Conservation (phyloP, 1,140 invertebrate genomes). For the Zaprionus ghesquierei region DNA sequence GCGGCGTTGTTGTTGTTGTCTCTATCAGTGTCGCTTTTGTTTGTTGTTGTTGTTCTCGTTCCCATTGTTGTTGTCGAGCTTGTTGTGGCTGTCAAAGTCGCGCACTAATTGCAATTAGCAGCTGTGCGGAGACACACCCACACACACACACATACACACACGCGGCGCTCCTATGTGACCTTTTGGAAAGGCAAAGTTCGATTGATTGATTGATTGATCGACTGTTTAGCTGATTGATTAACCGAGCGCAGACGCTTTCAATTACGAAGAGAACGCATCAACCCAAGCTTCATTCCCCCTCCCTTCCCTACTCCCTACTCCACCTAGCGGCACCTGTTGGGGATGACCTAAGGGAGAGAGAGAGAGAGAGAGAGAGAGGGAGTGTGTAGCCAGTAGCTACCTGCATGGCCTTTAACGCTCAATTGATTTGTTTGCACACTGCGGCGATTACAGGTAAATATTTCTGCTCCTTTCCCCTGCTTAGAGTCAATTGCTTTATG, state of each 20-base stretch:
- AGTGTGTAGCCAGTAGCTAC: neutral
- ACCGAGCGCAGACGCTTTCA: constrained; percentile 50
- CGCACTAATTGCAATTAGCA: constrained; percentile 52
- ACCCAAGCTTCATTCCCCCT: neutral
- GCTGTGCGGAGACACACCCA: constrained; percentile 5
- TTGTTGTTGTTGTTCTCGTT: neutral
- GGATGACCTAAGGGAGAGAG: neutral
- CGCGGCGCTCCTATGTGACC: constrained; percentile 13
- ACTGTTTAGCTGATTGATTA: constrained; percentile 61
- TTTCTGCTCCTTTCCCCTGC: constrained; percentile 8
- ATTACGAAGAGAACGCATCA: constrained; percentile 46
- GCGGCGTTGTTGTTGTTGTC: constrained; percentile 5
- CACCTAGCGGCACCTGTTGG: neutral
- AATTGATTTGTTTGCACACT: constrained; percentile 69
- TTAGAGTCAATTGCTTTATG: constrained; percentile 32
- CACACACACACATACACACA: neutral
- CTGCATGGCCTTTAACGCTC: constrained; percentile 62
- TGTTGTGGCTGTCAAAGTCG: constrained; percentile 35
- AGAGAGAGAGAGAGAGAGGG: neutral
- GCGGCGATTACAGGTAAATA: constrained; percentile 66
- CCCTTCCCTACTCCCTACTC: neutral
- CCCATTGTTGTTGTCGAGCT: constrained; percentile 28
- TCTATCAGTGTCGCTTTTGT: constrained; percentile 2
- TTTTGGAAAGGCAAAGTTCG: neutral
- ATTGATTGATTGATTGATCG: constrained; percentile 47